Conservation (phyloP, 1,140 invertebrate genomes). For the Bombus balteatus region DNA sequence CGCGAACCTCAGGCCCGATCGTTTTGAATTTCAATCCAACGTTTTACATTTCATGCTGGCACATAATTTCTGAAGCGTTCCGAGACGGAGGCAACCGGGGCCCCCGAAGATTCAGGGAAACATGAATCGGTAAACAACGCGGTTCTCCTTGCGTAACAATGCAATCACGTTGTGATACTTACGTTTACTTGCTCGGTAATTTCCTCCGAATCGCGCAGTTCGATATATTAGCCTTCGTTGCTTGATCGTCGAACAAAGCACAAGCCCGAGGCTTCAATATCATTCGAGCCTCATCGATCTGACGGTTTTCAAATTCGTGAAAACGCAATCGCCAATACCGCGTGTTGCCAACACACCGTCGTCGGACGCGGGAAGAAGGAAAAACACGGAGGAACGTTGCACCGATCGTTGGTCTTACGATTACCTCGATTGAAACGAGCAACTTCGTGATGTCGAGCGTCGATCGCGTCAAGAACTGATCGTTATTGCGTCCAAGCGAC, state of each 20-base stretch:
- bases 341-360: not conserved
- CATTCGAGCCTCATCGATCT: constrained; percentile 25
- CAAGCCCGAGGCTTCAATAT: not conserved
- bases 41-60: not conserved
- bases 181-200: constrained; percentile 16
- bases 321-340: not conserved
- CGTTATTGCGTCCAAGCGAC: not conserved
- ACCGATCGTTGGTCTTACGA: not conserved
- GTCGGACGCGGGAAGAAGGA: not conserved
- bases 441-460: not conserved
- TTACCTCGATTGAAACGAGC: not conserved
- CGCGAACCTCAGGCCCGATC: not conserved
- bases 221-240: constrained; percentile 7
- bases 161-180: not conserved
- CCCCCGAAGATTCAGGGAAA: not conserved
- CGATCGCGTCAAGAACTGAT: not conserved
- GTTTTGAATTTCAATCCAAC: not conserved
- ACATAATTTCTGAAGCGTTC: not conserved
- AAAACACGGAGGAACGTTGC: not conserved
- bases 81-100: not conserved
- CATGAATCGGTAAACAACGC: not conserved
- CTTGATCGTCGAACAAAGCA: not conserved
- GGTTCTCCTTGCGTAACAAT: not conserved
- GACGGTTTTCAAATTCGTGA: not conserved
- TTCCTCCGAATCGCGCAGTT: not conserved